Evolutionary conservation across 2,888 invertebrate genomes (phyloP), one percentile per base, ranked within the genome.

Genomic region (Lobophora halterata): DNA sequence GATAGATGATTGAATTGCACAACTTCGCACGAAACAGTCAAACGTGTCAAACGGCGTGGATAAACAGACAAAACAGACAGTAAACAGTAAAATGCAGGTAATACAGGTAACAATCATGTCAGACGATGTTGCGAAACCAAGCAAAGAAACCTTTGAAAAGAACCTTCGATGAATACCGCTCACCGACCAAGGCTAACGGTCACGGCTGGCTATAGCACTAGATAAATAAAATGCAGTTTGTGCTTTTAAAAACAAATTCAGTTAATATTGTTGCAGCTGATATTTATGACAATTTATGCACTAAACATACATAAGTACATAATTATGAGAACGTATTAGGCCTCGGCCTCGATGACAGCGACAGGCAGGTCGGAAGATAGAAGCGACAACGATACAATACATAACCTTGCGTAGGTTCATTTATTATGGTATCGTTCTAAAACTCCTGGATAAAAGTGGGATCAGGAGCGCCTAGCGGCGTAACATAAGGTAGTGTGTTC

Each of bases 201-300:
- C 83, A 83, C 58, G 83, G 81, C 71, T 73, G 81, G 76, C 65
- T 72, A 78, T 77, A 75, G 79, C 69, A 55, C 79, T 61, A 77
- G 55, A 70, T 73, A 69, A 48, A n/a, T n/a, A n/a, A n/a, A n/a
- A 55, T 52, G 55, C 54, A 56, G 38, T 48, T 53, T 44, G 53
- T 54, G 49, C 46, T 46, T 49, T 33, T 47, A 52, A 57, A 46
- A 37, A 17, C 25, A 23, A n/a, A n/a, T n/a, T n/a, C n/a, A n/a
- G n/a, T n/a, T n/a, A n/a, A n/a, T n/a, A n/a, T n/a, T n/a, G n/a
- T n/a, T n/a, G n/a, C n/a, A n/a, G n/a, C n/a, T n/a, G n/a, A n/a
- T n/a, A n/a, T n/a, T n/a, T n/a, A n/a, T n/a, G n/a, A n/a, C n/a
- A n/a, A n/a, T n/a, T n/a, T n/a, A n/a, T n/a, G n/a, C n/a, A n/a